Base-by-base conservation (phyloP, 2,888 invertebrate species). In the Pseudococcus jackbeardsleyi region DNA sequence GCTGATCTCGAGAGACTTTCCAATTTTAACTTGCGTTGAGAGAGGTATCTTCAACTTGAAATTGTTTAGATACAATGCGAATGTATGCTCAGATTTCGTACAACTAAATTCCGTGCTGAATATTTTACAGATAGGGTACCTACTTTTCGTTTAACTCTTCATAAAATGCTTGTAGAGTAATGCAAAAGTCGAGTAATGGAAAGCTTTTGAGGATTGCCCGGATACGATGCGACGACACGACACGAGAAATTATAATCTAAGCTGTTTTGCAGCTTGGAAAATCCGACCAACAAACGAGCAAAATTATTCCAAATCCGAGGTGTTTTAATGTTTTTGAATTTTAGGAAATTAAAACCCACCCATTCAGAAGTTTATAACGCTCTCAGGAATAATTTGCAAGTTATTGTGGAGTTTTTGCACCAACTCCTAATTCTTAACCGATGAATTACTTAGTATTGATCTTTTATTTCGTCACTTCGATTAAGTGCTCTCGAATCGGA, bases 261-360 rank as follows among this genome's bases (percentile, higher is more conserved):
- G 64, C 8, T 2, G 64, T 64, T 64, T 64, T 64, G 7, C 19
- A 22, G 11, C 1, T 15, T n/a, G n/a, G 64, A 64, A 64, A 64
- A 64, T 64, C 11, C 9, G 3, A 64, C 64, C 9, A 64, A 9
- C 64, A 22, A 22, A 19, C 22, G 22, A 64, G n/a, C 59, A 59
- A 59, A 59, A 59, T 59, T 59, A 64, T 64, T 64, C 22, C 64
- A 22, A 64, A 3, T 64, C 22, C 64, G 8, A 64, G 9, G 64
- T 64, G 64, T 64, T 64, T 64, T 64, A 22, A 9, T 64, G 64
- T 64, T 64, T 64, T 64, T 64, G 64, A 64, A 64, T 64, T 64
- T 64, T 64, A 64, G 64, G 19, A 64, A 64, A 64, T 64, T 19
- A 64, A 64, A 64, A 64, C 22, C 64, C 4, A 64, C 22, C 22